These are phyloP conservation scores for Musca domestica DNA, from an alignment of 1,140 invertebrate genomes.

Conservation along the genomic window DNA sequence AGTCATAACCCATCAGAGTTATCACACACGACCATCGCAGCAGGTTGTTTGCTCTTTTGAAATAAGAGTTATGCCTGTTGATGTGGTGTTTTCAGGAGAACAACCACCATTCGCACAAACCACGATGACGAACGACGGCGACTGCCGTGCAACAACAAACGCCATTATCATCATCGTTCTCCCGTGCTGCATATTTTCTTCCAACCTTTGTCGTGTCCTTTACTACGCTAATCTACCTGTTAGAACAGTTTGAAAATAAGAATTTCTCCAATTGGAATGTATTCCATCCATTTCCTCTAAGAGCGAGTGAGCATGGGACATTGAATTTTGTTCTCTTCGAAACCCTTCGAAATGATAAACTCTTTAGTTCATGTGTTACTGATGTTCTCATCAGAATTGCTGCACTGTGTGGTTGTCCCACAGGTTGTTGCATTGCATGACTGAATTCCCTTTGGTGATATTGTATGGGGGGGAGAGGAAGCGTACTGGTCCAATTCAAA, in stretches of 20 bases:
- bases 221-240: not conserved
- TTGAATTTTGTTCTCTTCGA: not conserved
- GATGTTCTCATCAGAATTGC: too few species aligned
- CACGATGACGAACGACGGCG: not conserved
- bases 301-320: not conserved
- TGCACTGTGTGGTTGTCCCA: too few species aligned
- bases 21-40: not conserved
- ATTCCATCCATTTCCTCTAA: not conserved
- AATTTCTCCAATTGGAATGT: conserved; percentile 7
- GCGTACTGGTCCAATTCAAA: too few species aligned
- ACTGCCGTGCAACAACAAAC: not conserved
- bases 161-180: not conserved
- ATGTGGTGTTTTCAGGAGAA: not conserved
- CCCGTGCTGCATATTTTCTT: not conserved
- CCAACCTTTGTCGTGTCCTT: not conserved
- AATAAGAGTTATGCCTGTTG: conserved; percentile 4
- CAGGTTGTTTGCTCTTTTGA: conserved; percentile 4
- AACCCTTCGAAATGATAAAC: not conserved
- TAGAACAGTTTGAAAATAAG: not conserved
- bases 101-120: not conserved
- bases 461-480: too few species aligned
- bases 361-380: too few species aligned
- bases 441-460: too few species aligned
- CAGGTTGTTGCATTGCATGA: too few species aligned
- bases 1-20: too few species aligned